Evolutionary conservation across 2,113 vertebrate genomes (phyloP), one percentile per base, ranked within the genome.

Genomic region (Penelope pileata): DNA sequence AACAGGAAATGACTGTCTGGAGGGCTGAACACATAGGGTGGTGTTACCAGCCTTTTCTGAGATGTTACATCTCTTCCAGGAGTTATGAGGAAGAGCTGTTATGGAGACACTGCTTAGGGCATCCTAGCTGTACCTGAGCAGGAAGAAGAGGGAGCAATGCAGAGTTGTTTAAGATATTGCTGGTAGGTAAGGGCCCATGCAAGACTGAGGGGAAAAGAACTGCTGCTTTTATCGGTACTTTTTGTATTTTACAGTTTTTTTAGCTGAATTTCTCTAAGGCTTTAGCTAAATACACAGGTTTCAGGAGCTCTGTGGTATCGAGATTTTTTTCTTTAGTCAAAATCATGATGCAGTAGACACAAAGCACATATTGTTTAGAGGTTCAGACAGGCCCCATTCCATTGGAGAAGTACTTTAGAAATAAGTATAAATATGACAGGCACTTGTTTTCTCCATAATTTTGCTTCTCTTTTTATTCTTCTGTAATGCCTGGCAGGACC

Each of bases 401-500:
- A 1, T 17, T 76, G 29, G 11, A 29, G 15, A 24, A 36, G 4
- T 66, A 18, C 76, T 93, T 82, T 60, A 81, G 47, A 70, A 73
- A 27, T 48, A 43, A 60, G 3, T 80, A 24, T 22, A 38, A 30
- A 51, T 40, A 32, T 27, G 30, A 56, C 2, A 16, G 16, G 3
- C 48, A 10, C 3, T 68, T 81, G 4, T 16, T 79, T 95, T 87
- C 73, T 16, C 29, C 9, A 2, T 77, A 9, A 43, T 38, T 8
- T 59, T 83, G 17, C 42, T 91, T 76, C 50, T 84, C 8, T 48
- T 76, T 95, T 58, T 92, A 36, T 53, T 63, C 86, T 74, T 77
- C 27, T 30, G 68, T 54, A 42, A 93, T 78, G 16, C 40, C n/a
- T 59, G 4, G 36, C 83, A 99, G 99, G 98, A 79, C 98, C 99